Conservation (phyloP, 1,140 invertebrate genomes). For the Drosophila ambigua region DNA sequence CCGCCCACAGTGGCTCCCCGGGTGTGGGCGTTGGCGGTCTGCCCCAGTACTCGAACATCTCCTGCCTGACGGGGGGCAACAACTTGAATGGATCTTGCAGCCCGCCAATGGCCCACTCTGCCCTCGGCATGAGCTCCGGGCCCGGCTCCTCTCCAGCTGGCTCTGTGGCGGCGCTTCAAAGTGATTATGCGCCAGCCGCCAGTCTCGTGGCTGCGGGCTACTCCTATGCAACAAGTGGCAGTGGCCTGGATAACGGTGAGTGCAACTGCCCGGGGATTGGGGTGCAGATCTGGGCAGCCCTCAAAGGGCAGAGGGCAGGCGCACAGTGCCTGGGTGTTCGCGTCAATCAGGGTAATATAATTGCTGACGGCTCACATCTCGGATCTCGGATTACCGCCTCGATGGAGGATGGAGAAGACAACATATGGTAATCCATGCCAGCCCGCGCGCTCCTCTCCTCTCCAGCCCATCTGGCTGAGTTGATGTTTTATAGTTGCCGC, state of each 20-base stretch:
- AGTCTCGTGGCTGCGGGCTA: conserved; percentile 76
- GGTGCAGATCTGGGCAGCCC: neutral
- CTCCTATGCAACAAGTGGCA: conserved; percentile 77
- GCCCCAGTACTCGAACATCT: conserved; percentile 79
- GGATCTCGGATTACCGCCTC: conserved; percentile 62
- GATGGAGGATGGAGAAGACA: conserved; percentile 10
- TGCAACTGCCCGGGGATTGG: conserved; percentile 19
- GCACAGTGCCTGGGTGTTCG: conserved; percentile 67
- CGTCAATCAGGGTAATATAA: conserved; percentile 74
- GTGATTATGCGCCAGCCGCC: conserved; percentile 73
- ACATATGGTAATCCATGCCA: conserved; percentile 57
- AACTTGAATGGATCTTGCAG: conserved; percentile 64
- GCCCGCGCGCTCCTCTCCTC: neutral
- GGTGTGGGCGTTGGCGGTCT: conserved; percentile 49
- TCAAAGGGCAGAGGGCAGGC: conserved; percentile 22
- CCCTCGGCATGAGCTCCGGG: conserved; percentile 44
- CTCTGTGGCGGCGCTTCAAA: conserved; percentile 62
- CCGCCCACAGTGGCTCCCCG: conserved; percentile 56
- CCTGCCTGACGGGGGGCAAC: conserved; percentile 60
- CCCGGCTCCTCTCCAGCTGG: conserved; percentile 45
- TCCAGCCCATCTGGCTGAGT: neutral
- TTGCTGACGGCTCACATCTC: conserved; percentile 55
- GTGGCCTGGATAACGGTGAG: conserved; percentile 80
- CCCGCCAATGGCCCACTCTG: conserved; percentile 69
- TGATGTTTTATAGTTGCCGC: conserved; percentile 60